Evolutionary conservation across 2,113 vertebrate genomes (phyloP), one percentile per base, ranked within the genome.

Genomic region (Hirundichthys speculiger): DNA sequence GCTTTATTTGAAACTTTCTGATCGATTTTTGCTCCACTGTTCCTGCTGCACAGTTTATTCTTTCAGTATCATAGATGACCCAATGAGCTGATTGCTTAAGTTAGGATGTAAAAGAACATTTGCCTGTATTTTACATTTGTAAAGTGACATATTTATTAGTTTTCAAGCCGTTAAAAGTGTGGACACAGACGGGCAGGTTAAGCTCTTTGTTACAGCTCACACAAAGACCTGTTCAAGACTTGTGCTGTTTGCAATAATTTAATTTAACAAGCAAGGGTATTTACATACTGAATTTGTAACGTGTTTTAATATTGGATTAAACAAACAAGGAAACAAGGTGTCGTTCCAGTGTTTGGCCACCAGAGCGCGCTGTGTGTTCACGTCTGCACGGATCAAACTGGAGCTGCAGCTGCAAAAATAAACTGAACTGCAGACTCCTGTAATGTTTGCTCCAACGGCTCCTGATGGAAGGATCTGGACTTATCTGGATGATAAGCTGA

Each of bases 241-340:
- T 73, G 57, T 79, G 55, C 61, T 61, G n/a, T 86, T 83, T 80
- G 56, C 61, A 58, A 55, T 77, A 54, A 79, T 86, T 87, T 83
- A 86, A 85, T 82, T 88, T 82, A 85, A 89, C 66, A 77, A 62
- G 73, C 69, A 73, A 80, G 73, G 68, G 60, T 81, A 74, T 90
- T 90, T 87, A 61, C 76, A 77, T 69, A 80, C 69, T 73, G 78
- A 86, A 77, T 90, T 90, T 90, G 84, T 89, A 88, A 84, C 73
- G 81, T 89, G 84, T 89, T 90, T 88, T 80, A 86, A 83, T 87
- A 87, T 82, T 46, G 27, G 57, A 89, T 82, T 79, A 84, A 89
- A 86, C 65, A 39, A 62, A 49, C 12, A 60, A n/a, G n/a, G n/a
- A 64, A 16, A 51, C 3, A 21, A 63, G 13, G 19, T 13, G 47